These are phyloP conservation scores for Cotesia typhae DNA, from an alignment of 1,140 invertebrate species.

Conservation along the genomic window DNA sequence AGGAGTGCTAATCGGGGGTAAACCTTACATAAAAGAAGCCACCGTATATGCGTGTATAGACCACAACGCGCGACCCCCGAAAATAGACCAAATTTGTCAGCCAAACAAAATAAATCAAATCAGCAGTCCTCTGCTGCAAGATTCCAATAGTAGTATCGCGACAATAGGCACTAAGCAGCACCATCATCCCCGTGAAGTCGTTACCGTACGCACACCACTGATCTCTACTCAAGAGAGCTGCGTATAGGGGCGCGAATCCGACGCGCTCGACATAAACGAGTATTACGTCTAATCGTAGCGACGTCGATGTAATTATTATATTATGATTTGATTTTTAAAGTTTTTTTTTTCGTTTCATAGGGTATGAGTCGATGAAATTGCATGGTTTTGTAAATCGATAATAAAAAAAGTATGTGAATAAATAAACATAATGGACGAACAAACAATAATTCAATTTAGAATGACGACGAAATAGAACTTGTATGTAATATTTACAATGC, in stretches of 20 bases:
- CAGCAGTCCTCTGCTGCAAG: conserved; percentile 38
- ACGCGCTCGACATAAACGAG: conserved; percentile 65
- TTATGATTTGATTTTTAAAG: not conserved
- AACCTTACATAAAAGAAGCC: conserved; percentile 61
- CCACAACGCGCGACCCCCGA: conserved; percentile 63
- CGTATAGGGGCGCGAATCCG: conserved; percentile 72
- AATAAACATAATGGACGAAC: too few species aligned
- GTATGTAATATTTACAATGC: too few species aligned
- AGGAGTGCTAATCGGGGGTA: conserved; percentile 57
- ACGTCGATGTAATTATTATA: conserved; percentile 44
- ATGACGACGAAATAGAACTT: too few species aligned
- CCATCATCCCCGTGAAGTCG: conserved; percentile 74
- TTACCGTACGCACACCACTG: conserved; percentile 82
- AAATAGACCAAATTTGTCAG: conserved; percentile 51
- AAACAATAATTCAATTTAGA: too few species aligned
- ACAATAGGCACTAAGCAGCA: conserved; percentile 40
- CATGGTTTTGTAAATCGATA: too few species aligned
- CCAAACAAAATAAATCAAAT: conserved; percentile 32
- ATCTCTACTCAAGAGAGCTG: conserved; percentile 86
- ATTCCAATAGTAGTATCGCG: conserved; percentile 52
- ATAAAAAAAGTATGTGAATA: too few species aligned
- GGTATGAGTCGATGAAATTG: too few species aligned
- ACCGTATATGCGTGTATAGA: conserved; percentile 79
- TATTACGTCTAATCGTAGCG: conserved; percentile 63
- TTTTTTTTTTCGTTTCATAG: not conserved